Evolutionary conservation across 2,888 invertebrate species (phyloP).

Genomic region (Eustalomyia histrio): DNA sequence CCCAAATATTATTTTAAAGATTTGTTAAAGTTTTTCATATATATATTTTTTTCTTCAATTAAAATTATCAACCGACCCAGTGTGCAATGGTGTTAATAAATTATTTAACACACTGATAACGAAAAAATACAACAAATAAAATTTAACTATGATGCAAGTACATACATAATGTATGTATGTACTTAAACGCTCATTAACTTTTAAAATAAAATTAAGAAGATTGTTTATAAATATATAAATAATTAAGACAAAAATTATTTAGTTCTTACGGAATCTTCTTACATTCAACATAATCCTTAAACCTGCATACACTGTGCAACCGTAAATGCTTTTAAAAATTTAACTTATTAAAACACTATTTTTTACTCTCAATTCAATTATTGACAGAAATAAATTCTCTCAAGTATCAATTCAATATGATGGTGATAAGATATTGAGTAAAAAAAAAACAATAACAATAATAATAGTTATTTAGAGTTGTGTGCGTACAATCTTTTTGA

Average conservation of each 20-base stretch:
- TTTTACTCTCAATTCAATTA: slow-evolving; percentile 18
- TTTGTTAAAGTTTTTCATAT: too few relatives aligned
- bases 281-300: neutral
- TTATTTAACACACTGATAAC: slow-evolving; percentile 70
- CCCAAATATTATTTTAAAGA: too few relatives aligned
- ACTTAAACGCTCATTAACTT: slow-evolving; percentile 3
- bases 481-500: slow-evolving; percentile 26
- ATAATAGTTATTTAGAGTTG: slow-evolving; percentile 20
- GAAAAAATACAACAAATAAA: slow-evolving; percentile 48
- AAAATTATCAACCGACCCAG: too few relatives aligned
- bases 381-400: slow-evolving; percentile 28
- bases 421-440: slow-evolving; percentile 58
- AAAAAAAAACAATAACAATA: slow-evolving; percentile 29
- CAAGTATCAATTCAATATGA: slow-evolving; percentile 43
- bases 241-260: slow-evolving; percentile 7
- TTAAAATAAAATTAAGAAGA: slow-evolving; percentile 6
- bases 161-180: neutral
- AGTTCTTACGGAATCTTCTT: slow-evolving; percentile 30
- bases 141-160: slow-evolving; percentile 53
- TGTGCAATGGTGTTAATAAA: slow-evolving; percentile 64
- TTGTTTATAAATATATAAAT: slow-evolving; percentile 26
- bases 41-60: too few relatives aligned
- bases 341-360: neutral
- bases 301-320: neutral
- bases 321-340: neutral